A percentile compares a stretch with the other conserved stretches of the same genome.
These are phyloP conservation scores for Spatulosminthurus flaviceps DNA, from an alignment of 2,888 invertebrate genomes.

Conservation along the genomic window DNA sequence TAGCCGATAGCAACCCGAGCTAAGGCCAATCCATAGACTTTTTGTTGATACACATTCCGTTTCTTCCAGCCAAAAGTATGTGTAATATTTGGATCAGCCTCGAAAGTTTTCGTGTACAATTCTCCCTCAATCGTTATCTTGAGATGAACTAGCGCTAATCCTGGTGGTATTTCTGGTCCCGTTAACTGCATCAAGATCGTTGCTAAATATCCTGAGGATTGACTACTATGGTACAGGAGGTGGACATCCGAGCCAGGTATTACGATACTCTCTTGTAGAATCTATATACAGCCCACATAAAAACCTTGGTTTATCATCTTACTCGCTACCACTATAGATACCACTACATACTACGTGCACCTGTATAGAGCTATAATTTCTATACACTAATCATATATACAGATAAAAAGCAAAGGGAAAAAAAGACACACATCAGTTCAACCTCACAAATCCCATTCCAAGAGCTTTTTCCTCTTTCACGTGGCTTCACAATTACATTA, in stretches of 20 bases:
- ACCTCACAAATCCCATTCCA: slow-evolving; percentile 42
- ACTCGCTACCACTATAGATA: too few species aligned
- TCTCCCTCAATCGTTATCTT: slow-evolving; percentile 93
- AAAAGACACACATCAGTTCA: slow-evolving; percentile 40
- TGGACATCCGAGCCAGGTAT: slow-evolving; percentile 94
- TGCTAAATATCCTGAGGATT: slow-evolving; percentile 92
- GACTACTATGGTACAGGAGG: slow-evolving; percentile 94
- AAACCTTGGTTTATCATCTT: too few species aligned
- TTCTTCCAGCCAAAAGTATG: slow-evolving; percentile 99
- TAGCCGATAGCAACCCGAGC: slow-evolving; percentile 91
- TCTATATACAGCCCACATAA: slow-evolving; percentile 70
- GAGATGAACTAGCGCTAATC: slow-evolving; percentile 88
- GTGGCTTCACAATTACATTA: slow-evolving; percentile 42
- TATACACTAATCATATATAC: background rate
- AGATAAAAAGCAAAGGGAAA: background rate
- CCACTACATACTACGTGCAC: too few species aligned
- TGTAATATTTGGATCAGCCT: slow-evolving; percentile 93
- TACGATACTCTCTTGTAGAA: slow-evolving; percentile 93
- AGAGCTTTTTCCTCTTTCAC: slow-evolving; percentile 14
- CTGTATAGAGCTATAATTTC: too few species aligned
- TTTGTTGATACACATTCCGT: slow-evolving; percentile 92
- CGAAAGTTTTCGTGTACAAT: slow-evolving; percentile 89
- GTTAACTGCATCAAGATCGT: slow-evolving; percentile 91
- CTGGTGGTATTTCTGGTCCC: slow-evolving; percentile 79
- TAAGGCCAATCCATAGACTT: slow-evolving; percentile 86